Conservation (phyloP, 1,140 invertebrate species). For the Drosophila subobscura region DNA sequence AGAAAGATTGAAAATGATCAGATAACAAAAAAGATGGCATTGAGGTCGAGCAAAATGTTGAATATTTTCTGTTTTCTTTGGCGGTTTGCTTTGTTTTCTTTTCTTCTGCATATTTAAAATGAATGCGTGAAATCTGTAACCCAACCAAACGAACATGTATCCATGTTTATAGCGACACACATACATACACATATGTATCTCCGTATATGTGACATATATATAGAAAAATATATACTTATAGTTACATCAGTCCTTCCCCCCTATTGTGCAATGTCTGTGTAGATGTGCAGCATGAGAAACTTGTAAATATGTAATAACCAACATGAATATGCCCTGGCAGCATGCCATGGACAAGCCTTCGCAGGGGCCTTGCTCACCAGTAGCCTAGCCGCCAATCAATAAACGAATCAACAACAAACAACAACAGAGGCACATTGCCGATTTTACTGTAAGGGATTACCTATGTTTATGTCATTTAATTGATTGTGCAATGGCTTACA, state of each 20-base stretch:
- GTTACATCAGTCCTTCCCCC: conserved; percentile 9
- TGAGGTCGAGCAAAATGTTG: too few relatives aligned
- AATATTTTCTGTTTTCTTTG: too few relatives aligned
- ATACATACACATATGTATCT: conserved; percentile 21
- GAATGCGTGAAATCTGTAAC: too few relatives aligned
- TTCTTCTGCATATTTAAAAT: too few relatives aligned
- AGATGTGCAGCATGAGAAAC: conserved; percentile 25
- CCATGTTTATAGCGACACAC: background rate
- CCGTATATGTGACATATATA: conserved; percentile 9
- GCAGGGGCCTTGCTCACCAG: conserved; percentile 32
- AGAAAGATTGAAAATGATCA: too few relatives aligned
- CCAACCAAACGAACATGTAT: too few relatives aligned
- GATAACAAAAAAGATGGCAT: too few relatives aligned
- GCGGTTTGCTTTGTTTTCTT: too few relatives aligned
- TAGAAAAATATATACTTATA: background rate
- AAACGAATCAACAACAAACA: conserved; percentile 6
- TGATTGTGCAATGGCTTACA: too few relatives aligned
- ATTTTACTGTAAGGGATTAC: too few relatives aligned
- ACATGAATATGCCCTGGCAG: conserved; percentile 8
- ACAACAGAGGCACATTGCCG: too few relatives aligned
- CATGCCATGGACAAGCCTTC: conserved; percentile 16
- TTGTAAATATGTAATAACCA: conserved; percentile 43
- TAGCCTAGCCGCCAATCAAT: conserved; percentile 35
- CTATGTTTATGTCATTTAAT: too few relatives aligned
- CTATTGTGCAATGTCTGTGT: conserved; percentile 31